A percentile compares a stretch with the other conserved stretches of the same genome.
phyloP scores from a whole-genome alignment of 2,888 invertebrate species.

The Lasioglossum figueresi region DNA sequence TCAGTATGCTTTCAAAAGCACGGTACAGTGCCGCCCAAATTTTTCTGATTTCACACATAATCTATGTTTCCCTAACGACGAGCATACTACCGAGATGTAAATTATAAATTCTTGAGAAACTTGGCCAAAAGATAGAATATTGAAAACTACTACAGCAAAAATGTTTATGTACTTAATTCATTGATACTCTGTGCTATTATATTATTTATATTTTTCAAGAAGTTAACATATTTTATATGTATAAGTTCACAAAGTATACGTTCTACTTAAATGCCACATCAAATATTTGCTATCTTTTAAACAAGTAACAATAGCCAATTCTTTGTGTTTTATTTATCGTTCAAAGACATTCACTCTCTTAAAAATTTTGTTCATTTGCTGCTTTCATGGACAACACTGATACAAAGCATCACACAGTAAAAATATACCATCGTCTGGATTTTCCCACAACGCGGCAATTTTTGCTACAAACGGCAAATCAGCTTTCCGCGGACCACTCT shows the following conservation, averaged over 20 bases:
- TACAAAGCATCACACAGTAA: neutral
- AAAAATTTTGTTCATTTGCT: conserved; percentile 5
- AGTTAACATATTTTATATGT: neutral
- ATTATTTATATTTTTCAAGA: conserved; percentile 3
- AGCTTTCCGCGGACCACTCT: conserved; percentile 92
- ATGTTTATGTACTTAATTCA: neutral
- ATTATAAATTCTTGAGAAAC: neutral
- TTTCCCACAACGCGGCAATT: conserved; percentile 97
- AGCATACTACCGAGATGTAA: neutral
- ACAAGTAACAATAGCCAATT: neutral
- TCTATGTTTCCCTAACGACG: neutral
- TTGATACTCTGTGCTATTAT: neutral
- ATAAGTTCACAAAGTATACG: neutral
- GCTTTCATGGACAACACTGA: neutral
- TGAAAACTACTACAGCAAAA: neutral
- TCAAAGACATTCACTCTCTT: neutral
- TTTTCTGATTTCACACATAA: neutral
- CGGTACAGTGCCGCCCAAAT: neutral
- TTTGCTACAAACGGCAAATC: conserved; percentile 98
- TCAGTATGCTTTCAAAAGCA: neutral
- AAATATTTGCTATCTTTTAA: neutral
- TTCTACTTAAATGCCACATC: neutral
- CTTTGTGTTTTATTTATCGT: neutral
- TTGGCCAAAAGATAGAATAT: neutral
- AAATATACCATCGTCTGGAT: conserved; percentile 92